A percentile compares a stretch with the other conserved stretches of the same genome.
These are phyloP conservation scores for Drosophila cardini DNA, from an alignment of 1,140 invertebrate species.

Conservation along the genomic window DNA sequence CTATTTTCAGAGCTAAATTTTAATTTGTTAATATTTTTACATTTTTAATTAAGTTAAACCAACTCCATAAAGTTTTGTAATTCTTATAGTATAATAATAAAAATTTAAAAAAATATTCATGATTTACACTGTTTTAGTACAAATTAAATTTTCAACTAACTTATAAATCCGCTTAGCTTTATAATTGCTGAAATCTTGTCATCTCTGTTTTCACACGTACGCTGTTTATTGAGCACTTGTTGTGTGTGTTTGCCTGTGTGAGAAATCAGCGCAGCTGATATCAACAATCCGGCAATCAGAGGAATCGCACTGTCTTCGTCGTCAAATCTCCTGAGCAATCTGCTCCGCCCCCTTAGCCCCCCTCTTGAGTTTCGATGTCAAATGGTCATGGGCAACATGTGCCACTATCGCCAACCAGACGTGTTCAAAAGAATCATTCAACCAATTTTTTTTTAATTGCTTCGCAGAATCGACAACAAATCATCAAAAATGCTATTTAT, in stretches of 20 bases:
- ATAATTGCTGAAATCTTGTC: no score
- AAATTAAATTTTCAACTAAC: no score
- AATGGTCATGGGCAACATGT: slow-evolving; percentile 38
- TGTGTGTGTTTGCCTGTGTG: slow-evolving; percentile 6
- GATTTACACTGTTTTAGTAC: no score
- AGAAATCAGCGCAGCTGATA: slow-evolving; percentile 48
- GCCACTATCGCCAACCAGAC: slow-evolving; percentile 28
- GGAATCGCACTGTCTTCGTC: slow-evolving; percentile 12
- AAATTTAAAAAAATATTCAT: no score
- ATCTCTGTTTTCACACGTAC: background rate
- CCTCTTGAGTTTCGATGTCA: slow-evolving; percentile 16
- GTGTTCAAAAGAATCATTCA: slow-evolving; percentile 3
- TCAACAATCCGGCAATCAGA: slow-evolving; percentile 12
- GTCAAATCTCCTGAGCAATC: background rate
- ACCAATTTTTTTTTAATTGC: slow-evolving; percentile 15
- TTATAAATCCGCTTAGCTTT: no score
- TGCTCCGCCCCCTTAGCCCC: background rate
- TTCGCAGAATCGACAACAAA: slow-evolving; percentile 25
- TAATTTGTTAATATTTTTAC: no score
- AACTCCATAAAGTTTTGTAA: no score
- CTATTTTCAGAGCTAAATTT: no score
- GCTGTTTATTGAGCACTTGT: background rate
- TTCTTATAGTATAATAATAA: no score
- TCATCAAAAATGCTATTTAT: slow-evolving; percentile 24
- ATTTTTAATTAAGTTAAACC: no score